A percentile compares a stretch with the other conserved stretches of the same genome.
phyloP scores from a whole-genome alignment of 2,888 invertebrate species.

The Perdita meconis region DNA sequence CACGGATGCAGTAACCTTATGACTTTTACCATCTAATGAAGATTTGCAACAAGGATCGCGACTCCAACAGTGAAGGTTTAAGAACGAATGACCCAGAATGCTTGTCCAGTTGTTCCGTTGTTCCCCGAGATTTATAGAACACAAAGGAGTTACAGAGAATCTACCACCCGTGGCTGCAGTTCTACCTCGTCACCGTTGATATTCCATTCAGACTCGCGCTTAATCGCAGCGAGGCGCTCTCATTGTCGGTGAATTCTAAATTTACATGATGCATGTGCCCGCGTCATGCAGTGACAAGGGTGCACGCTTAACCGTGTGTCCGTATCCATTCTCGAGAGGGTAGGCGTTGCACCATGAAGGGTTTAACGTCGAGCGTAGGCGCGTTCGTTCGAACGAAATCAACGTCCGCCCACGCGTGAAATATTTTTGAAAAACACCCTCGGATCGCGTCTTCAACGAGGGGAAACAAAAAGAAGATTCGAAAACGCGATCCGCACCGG shows the following conservation, averaged over 20 bases:
- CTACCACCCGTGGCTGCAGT: neutral
- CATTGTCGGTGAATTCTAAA: constrained; percentile 45
- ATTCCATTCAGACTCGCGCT: constrained; percentile 21
- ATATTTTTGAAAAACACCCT: constrained; percentile 27
- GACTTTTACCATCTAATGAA: no score
- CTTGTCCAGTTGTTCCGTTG: neutral
- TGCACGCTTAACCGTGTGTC: constrained; percentile 45
- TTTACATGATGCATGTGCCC: constrained; percentile 39
- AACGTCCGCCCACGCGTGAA: constrained; percentile 6
- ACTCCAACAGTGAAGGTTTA: no score
- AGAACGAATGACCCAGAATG: neutral
- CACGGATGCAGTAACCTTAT: no score
- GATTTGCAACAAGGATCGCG: no score
- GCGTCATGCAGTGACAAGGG: constrained; percentile 43
- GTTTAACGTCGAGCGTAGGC: constrained; percentile 16
- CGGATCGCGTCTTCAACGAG: neutral
- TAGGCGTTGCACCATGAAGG: constrained; percentile 48
- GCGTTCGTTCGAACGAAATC: constrained; percentile 9
- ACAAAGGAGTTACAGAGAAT: neutral
- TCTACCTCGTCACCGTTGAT: constrained; percentile 14
- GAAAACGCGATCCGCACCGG: neutral
- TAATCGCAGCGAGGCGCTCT: constrained; percentile 31
- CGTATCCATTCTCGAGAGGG: constrained; percentile 17
- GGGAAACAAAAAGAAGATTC: neutral
- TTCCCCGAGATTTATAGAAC: neutral